These are phyloP conservation scores for Luidia sarsii DNA, from an alignment of 53 echinoderm and acorn worm genomes.

Conservation along the genomic window DNA sequence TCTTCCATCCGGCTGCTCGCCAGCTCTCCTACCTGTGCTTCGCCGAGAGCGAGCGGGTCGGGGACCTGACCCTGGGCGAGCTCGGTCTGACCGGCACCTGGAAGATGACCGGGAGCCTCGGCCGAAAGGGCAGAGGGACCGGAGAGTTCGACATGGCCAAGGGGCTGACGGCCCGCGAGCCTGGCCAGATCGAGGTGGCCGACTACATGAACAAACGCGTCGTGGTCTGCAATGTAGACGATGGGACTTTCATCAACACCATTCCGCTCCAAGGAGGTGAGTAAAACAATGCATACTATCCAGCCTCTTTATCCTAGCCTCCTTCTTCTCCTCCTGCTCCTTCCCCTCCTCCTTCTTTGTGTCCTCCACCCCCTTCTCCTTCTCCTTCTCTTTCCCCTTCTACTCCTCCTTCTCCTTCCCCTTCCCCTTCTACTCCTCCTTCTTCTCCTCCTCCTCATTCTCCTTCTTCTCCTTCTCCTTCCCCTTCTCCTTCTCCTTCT, in stretches of 20 bases:
- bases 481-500: too few relatives aligned
- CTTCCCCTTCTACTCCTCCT: too few relatives aligned
- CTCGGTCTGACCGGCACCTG: slow-evolving; percentile 11
- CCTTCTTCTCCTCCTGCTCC: too few relatives aligned
- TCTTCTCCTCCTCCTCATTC: too few relatives aligned
- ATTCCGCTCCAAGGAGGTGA: slow-evolving; percentile 4
- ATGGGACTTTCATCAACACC: neutral
- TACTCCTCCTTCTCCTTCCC: too few relatives aligned
- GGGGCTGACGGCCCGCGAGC: slow-evolving; percentile 10
- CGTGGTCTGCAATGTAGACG: slow-evolving; percentile 6
- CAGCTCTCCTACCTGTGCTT: neutral
- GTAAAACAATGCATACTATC: too few relatives aligned
- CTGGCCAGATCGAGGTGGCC: slow-evolving; percentile 5
- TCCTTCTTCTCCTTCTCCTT: too few relatives aligned
- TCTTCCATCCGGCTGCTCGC: neutral
- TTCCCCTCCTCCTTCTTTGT: too few relatives aligned
- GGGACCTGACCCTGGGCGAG: neutral
- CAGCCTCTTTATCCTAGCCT: too few relatives aligned
- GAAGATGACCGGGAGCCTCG: slow-evolving; percentile 1
- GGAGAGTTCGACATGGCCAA: slow-evolving; percentile 16
- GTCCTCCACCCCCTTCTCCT: too few relatives aligned
- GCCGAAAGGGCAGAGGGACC: neutral
- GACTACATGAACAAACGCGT: slow-evolving; percentile 21
- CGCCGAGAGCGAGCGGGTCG: neutral
- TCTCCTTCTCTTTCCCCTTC: too few relatives aligned